A percentile compares a stretch with the other conserved stretches of the same genome.
Conservation (phyloP, 1,140 invertebrate genomes). For the Apis dorsata region DNA sequence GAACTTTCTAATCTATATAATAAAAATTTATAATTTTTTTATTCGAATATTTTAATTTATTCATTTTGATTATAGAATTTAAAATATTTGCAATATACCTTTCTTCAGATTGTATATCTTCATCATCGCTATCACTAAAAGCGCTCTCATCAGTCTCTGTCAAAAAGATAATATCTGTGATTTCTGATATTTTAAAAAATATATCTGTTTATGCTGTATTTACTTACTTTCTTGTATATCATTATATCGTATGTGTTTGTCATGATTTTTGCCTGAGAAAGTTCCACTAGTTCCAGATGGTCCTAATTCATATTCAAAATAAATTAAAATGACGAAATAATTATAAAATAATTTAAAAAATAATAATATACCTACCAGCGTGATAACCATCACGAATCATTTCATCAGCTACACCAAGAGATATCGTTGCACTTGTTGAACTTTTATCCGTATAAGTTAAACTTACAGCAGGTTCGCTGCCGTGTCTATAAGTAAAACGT, state of each 20-base stretch:
- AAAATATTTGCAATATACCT: slow-evolving; percentile 58
- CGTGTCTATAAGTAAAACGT: slow-evolving; percentile 75
- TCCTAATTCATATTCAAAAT: slow-evolving; percentile 51
- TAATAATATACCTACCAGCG: slow-evolving; percentile 64
- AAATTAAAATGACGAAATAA: not conserved
- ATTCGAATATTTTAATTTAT: not conserved
- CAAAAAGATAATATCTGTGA: slow-evolving; percentile 44
- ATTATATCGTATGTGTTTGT: slow-evolving; percentile 60
- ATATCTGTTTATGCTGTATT: slow-evolving; percentile 6
- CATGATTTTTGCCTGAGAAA: slow-evolving; percentile 67
- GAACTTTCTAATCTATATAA: slow-evolving; percentile 67
- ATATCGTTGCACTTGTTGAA: slow-evolving; percentile 80
- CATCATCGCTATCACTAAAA: slow-evolving; percentile 78
- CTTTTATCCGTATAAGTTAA: slow-evolving; percentile 81
- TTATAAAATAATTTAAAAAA: not conserved
- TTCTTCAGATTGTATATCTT: slow-evolving; percentile 70
- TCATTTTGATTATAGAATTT: not conserved
- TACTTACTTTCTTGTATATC: slow-evolving; percentile 72
- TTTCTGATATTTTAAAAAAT: slow-evolving; percentile 11
- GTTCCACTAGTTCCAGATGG: slow-evolving; percentile 62
- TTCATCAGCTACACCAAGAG: slow-evolving; percentile 80
- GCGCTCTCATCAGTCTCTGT: slow-evolving; percentile 75
- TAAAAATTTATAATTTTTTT: not conserved
- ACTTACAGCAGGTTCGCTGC: slow-evolving; percentile 82
- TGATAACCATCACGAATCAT: slow-evolving; percentile 75